These are phyloP conservation scores for Caenorhabditis brenneri DNA, from an alignment of 1,140 invertebrate species.

Conservation along the genomic window DNA sequence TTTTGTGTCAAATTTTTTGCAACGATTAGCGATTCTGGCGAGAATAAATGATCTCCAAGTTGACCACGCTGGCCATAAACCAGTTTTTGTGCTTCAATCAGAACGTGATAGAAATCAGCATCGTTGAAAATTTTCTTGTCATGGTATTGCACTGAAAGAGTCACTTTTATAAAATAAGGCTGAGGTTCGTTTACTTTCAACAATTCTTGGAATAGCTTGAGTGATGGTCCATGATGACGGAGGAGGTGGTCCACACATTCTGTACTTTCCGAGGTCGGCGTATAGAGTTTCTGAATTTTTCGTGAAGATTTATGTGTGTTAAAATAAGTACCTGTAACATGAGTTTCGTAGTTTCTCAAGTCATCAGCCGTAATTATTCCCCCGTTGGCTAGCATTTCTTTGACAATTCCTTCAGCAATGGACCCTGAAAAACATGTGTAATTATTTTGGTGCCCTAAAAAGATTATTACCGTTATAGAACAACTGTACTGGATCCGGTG, in stretches of 20 bases:
- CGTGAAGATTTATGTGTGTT: not conserved
- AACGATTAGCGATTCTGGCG: not conserved
- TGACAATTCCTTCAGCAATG: not conserved
- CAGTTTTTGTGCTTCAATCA: slow-evolving; percentile 87
- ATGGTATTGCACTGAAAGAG: not conserved
- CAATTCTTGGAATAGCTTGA: slow-evolving; percentile 34
- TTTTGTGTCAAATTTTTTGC: not conserved
- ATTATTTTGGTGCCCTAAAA: not conserved
- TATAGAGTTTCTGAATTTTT: slow-evolving; percentile 11
- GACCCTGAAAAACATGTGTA: not conserved
- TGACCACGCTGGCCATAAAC: slow-evolving; percentile 77
- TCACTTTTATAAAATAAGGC: not conserved
- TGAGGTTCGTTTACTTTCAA: slow-evolving; percentile 19
- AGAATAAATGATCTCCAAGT: slow-evolving; percentile 15
- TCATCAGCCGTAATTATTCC: slow-evolving; percentile 82
- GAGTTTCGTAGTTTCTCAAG: slow-evolving; percentile 76
- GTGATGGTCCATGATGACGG: slow-evolving; percentile 50
- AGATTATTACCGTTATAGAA: not conserved
- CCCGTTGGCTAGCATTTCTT: slow-evolving; percentile 52
- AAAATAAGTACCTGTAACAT: slow-evolving; percentile 71
- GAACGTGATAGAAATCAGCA: slow-evolving; percentile 75
- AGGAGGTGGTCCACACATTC: slow-evolving; percentile 54
- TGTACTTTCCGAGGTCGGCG: slow-evolving; percentile 44
- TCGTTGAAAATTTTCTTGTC: slow-evolving; percentile 37
- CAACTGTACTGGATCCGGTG: slow-evolving; percentile 4